A percentile compares a stretch with the other conserved stretches of the same genome.
phyloP scores from a whole-genome alignment of 1,140 invertebrate genomes.

The Lerema accius region DNA sequence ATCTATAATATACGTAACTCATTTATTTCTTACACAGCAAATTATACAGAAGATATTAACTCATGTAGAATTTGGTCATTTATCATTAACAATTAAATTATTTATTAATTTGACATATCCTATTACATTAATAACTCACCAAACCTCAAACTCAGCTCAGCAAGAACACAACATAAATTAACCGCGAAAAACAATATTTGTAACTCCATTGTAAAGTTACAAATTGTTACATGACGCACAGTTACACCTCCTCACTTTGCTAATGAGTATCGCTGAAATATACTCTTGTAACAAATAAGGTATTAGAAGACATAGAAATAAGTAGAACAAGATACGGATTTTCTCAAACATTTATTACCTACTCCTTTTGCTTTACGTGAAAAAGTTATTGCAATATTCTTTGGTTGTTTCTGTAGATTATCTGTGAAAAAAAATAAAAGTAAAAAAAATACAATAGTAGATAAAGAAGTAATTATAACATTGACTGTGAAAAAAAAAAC shows the following conservation, averaged over 20 bases:
- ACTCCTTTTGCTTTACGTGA: no score
- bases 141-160: slow-evolving; percentile 64
- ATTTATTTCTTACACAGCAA: no score
- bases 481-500: no score
- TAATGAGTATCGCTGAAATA: slow-evolving; percentile 67
- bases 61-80: no score
- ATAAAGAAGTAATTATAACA: no score
- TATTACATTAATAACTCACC: slow-evolving; percentile 62
- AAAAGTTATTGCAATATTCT: no score
- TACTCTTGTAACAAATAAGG: slow-evolving; percentile 73
- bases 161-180: slow-evolving; percentile 57
- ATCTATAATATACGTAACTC: no score
- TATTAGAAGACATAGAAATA: slow-evolving; percentile 63
- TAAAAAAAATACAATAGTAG: slow-evolving; percentile 2
- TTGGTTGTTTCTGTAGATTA: no score
- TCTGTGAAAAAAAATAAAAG: no score
- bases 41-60: no score
- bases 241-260: slow-evolving; percentile 57
- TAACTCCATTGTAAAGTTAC: slow-evolving; percentile 45
- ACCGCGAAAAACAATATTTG: slow-evolving; percentile 51
- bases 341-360: slow-evolving; percentile 70
- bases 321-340: slow-evolving; percentile 66
- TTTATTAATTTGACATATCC: no score
- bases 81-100: no score
- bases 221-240: slow-evolving; percentile 49